Conservation (phyloP, 1,140 invertebrate genomes). For the Scaptomyza graminum region DNA sequence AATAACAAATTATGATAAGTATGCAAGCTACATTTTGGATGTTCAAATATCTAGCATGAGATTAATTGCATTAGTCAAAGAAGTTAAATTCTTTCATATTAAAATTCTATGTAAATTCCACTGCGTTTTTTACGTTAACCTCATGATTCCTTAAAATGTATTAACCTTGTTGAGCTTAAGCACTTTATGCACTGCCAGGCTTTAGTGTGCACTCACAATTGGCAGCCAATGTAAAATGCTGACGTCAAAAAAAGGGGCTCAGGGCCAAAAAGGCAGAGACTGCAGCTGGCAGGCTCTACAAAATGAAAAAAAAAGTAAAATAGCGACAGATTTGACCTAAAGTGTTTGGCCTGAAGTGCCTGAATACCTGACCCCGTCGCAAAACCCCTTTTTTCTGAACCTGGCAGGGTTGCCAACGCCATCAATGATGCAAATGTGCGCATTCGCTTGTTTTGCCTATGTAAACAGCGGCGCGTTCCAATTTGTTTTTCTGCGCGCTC, state of each 20-base stretch:
- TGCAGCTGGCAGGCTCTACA: constrained; percentile 3
- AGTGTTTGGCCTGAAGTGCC: constrained; percentile 23
- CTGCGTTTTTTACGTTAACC: too few species aligned
- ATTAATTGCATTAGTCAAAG: too few species aligned
- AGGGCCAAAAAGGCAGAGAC: constrained; percentile 32
- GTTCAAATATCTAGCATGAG: too few species aligned
- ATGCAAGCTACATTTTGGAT: too few species aligned
- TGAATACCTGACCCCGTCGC: neutral
- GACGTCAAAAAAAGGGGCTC: constrained; percentile 36
- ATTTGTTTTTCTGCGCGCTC: constrained; percentile 15
- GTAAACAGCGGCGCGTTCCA: constrained; percentile 63
- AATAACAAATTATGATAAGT: neutral
- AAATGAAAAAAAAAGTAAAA: too few species aligned
- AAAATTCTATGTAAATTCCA: too few species aligned
- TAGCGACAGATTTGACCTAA: constrained; percentile 23
- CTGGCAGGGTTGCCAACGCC: constrained; percentile 49
- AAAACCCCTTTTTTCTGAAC: too few species aligned
- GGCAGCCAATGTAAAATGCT: constrained; percentile 19
- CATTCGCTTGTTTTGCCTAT: constrained; percentile 58
- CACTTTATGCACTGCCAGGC: neutral
- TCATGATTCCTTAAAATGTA: neutral
- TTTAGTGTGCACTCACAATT: constrained; percentile 31
- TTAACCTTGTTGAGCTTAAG: neutral
- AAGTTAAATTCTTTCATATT: too few species aligned
- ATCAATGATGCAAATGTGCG: constrained; percentile 65